Evolutionary conservation across 1,140 invertebrate species (phyloP).

Genomic region (Ditylenchus dipsaci): DNA sequence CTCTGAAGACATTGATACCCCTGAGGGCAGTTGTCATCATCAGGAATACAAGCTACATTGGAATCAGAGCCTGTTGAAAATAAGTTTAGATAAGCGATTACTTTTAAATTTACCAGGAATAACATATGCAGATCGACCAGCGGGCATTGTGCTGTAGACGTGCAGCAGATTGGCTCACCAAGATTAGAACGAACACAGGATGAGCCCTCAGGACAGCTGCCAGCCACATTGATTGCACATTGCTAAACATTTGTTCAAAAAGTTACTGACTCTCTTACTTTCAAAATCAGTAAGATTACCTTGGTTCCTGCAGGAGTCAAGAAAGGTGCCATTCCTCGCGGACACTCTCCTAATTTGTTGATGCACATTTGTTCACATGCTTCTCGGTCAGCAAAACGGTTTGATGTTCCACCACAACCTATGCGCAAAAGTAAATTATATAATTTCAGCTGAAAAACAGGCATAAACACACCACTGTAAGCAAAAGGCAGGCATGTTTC

Average conservation of each 20-base stretch:
- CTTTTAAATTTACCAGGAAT: conserved; percentile 36
- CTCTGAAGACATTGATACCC: conserved; percentile 47
- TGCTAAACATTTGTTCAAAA: conserved; percentile 11
- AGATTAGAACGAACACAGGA: conserved; percentile 51
- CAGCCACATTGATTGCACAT: conserved; percentile 28
- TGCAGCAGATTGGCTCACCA: conserved; percentile 49
- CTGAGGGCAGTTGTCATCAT: conserved; percentile 47
- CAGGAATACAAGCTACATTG: conserved; percentile 51
- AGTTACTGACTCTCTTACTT: conserved; percentile 3
- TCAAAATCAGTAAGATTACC: neutral
- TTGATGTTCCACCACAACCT: conserved; percentile 55
- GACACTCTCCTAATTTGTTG: conserved; percentile 49
- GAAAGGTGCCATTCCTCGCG: conserved; percentile 51
- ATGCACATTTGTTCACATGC: conserved; percentile 47
- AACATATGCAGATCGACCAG: conserved; percentile 46
- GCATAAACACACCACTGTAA: conserved; percentile 56
- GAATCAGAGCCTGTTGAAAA: conserved; percentile 50
- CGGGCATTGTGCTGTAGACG: conserved; percentile 49
- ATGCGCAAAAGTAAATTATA: neutral
- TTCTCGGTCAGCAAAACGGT: conserved; percentile 41
- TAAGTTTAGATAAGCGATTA: neutral
- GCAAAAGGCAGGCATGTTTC: conserved; percentile 58
- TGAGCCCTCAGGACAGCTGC: conserved; percentile 34
- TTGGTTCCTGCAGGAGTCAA: conserved; percentile 35
- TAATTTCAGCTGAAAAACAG: neutral